Percentiles rank a stretch among this genome's conserved stretches.
These are phyloP conservation scores for Lingula anatina DNA, from an alignment of 2,888 invertebrate species.

Conservation along the genomic window DNA sequence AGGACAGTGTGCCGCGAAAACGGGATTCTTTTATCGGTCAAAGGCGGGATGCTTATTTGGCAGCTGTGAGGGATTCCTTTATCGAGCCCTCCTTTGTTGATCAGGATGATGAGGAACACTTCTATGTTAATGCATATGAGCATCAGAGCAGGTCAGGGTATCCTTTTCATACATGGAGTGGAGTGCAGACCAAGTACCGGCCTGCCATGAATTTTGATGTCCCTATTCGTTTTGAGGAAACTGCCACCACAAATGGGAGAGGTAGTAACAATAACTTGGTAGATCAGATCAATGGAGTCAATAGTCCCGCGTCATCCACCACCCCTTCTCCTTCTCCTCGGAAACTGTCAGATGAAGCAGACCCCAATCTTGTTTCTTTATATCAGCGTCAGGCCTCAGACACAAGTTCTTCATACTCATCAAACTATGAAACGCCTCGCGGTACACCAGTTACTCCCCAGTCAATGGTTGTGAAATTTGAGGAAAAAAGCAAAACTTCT, in stretches of 20 bases:
- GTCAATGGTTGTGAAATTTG: conserved; percentile 46
- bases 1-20: conserved; percentile 17
- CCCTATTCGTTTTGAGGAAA: conserved; percentile 36
- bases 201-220: conserved; percentile 41
- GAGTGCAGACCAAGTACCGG: conserved; percentile 62
- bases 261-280: too few relatives aligned
- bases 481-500: conserved; percentile 36
- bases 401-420: conserved; percentile 39
- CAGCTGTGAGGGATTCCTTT: conserved; percentile 45
- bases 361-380: conserved; percentile 22
- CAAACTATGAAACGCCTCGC: conserved; percentile 32
- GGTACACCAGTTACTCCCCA: conserved; percentile 25
- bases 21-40: conserved; percentile 35
- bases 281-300: too few relatives aligned
- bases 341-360: conserved; percentile 1
- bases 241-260: too few relatives aligned
- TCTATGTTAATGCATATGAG: too few relatives aligned
- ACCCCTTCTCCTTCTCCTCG: conserved; percentile 14
- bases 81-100: conserved; percentile 38
- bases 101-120: too few relatives aligned
- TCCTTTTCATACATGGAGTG: conserved; percentile 84
- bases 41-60: conserved; percentile 45
- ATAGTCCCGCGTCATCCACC: too few relatives aligned
- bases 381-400: conserved; percentile 39
- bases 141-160: conserved; percentile 23